Evolutionary conservation across 2,113 vertebrate genomes (phyloP).

Genomic region (Hepsetus odoe): DNA sequence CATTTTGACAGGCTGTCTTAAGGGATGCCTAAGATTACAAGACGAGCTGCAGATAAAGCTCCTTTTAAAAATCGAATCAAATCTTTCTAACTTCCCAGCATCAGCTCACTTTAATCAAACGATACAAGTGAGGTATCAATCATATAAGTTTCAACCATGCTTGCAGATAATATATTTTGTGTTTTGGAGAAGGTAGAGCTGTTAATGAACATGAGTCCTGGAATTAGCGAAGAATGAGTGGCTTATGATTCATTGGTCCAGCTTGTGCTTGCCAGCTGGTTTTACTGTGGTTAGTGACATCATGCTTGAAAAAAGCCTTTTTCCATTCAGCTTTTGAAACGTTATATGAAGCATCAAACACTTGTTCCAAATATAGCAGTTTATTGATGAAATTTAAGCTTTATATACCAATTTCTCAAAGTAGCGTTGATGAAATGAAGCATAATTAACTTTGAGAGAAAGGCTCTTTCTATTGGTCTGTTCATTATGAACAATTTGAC

Average conservation of each 20-base stretch:
- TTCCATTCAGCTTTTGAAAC: background rate
- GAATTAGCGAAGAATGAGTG: background rate
- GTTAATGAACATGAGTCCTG: background rate
- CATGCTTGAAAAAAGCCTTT: background rate
- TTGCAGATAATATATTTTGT: background rate
- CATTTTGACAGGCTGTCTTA: conserved; percentile 3
- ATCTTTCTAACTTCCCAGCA: background rate
- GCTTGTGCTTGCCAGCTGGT: conserved; percentile 3
- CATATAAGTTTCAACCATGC: background rate
- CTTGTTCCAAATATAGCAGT: background rate
- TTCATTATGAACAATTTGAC: too few species aligned
- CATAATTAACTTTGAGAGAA: too few species aligned
- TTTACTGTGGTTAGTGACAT: background rate
- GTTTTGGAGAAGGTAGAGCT: background rate
- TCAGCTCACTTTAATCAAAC: background rate
- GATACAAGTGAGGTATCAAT: background rate
- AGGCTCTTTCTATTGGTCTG: too few species aligned
- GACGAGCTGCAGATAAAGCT: background rate
- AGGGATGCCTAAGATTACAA: background rate
- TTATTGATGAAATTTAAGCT: background rate
- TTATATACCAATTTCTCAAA: too few species aligned
- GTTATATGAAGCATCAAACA: background rate
- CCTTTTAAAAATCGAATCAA: background rate
- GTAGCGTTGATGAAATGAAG: too few species aligned
- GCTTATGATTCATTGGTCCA: background rate